Percentiles rank a stretch among this genome's conserved stretches.
These are phyloP conservation scores for Trichopoda pennipes DNA, from an alignment of 2,888 invertebrate species.

Conservation along the genomic window DNA sequence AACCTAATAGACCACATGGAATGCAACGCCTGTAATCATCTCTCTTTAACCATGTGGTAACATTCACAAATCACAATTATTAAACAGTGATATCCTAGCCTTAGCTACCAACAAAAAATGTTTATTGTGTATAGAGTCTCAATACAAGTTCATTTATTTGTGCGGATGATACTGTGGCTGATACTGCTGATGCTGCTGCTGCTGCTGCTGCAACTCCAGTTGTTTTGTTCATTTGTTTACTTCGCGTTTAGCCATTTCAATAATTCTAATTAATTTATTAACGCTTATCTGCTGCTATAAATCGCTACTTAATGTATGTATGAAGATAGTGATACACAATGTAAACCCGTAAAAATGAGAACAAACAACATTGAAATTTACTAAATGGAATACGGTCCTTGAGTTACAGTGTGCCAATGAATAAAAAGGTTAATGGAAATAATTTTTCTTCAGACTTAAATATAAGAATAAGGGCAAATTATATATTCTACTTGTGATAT, in stretches of 20 bases:
- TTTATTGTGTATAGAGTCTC: slow-evolving; percentile 29
- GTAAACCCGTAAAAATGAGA: slow-evolving; percentile 48
- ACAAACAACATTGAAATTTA: slow-evolving; percentile 49
- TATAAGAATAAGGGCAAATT: too few relatives aligned
- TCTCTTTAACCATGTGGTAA: slow-evolving; percentile 52
- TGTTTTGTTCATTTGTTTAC: slow-evolving; percentile 57
- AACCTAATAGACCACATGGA: slow-evolving; percentile 31
- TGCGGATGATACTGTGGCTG: not conserved
- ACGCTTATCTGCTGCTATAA: slow-evolving; percentile 80
- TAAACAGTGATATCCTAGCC: slow-evolving; percentile 70
- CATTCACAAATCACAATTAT: slow-evolving; percentile 72
- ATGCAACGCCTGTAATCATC: slow-evolving; percentile 36
- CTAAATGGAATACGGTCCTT: not conserved
- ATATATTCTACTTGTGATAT: too few relatives aligned
- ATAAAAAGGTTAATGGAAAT: not conserved
- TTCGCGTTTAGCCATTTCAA: slow-evolving; percentile 77
- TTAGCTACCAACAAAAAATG: slow-evolving; percentile 30
- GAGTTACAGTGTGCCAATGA: slow-evolving; percentile 34
- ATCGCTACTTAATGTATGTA: slow-evolving; percentile 71
- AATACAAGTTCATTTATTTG: slow-evolving; percentile 31
- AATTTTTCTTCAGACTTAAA: too few relatives aligned
- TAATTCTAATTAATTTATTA: slow-evolving; percentile 81
- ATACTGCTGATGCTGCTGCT: not conserved
- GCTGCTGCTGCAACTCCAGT: slow-evolving; percentile 27
- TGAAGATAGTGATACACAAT: slow-evolving; percentile 39